Conservation (phyloP, 2,888 invertebrate species). For the Emesis castigata region DNA sequence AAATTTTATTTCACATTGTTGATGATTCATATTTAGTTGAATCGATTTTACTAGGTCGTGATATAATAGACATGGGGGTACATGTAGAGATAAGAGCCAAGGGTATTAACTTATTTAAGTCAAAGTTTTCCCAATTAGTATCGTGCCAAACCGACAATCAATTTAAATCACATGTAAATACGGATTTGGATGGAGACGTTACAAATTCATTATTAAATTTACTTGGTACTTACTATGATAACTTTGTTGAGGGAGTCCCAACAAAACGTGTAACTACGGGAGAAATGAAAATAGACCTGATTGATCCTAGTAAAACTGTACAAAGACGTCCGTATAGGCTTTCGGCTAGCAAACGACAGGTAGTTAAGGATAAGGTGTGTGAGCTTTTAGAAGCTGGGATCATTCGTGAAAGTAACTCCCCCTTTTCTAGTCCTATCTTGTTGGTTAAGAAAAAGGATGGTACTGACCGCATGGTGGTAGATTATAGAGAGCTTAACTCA, state of each 20-base stretch:
- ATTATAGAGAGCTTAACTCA: slow-evolving; percentile 66
- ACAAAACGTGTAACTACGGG: slow-evolving; percentile 57
- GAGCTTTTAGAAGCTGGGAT: slow-evolving; percentile 57
- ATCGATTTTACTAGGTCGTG: too few relatives aligned
- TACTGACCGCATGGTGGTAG: slow-evolving; percentile 59
- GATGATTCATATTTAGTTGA: background rate
- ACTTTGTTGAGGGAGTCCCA: slow-evolving; percentile 59
- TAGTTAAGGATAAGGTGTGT: slow-evolving; percentile 61
- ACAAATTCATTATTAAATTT: too few relatives aligned
- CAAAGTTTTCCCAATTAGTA: too few relatives aligned
- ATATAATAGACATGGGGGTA: too few relatives aligned
- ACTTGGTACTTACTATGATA: too few relatives aligned
- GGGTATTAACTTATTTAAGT: too few relatives aligned
- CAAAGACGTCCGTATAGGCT: slow-evolving; percentile 56
- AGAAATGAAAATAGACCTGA: slow-evolving; percentile 18
- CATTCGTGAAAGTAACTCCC: slow-evolving; percentile 64
- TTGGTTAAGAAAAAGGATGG: slow-evolving; percentile 30
- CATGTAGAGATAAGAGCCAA: too few relatives aligned
- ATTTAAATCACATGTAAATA: too few relatives aligned
- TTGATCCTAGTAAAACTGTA: slow-evolving; percentile 44
- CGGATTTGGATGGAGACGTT: too few relatives aligned
- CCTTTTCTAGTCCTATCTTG: slow-evolving; percentile 69
- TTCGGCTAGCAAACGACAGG: slow-evolving; percentile 51
- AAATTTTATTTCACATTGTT: background rate
- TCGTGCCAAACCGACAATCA: too few relatives aligned